Conservation (phyloP, 2,113 vertebrate genomes). For the Eurystomus gularis region DNA sequence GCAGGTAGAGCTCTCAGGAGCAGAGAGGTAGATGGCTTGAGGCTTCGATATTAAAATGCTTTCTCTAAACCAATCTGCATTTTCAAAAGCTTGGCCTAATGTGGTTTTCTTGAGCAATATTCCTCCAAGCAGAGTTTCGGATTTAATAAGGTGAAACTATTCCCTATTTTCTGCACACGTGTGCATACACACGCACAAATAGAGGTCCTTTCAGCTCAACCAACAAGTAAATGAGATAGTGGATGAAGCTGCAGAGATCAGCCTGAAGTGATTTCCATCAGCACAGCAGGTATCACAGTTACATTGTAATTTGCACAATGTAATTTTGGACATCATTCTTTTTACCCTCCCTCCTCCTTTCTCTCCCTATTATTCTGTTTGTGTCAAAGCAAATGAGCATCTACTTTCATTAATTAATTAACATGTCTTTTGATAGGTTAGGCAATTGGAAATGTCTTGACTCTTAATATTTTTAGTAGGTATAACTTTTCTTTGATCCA, state of each 20-base stretch:
- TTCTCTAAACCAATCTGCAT: slow-evolving; percentile 30
- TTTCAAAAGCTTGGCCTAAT: slow-evolving; percentile 36
- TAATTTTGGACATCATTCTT: background rate
- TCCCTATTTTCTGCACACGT: background rate
- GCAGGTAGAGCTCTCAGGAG: slow-evolving; percentile 54
- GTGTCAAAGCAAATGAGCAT: slow-evolving; percentile 18
- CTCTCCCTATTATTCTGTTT: background rate
- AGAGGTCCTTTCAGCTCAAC: background rate
- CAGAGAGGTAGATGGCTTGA: slow-evolving; percentile 34
- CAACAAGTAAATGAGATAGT: background rate
- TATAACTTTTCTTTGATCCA: slow-evolving; percentile 3
- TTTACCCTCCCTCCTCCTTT: background rate
- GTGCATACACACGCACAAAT: background rate
- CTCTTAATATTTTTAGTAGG: background rate
- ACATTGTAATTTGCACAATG: background rate
- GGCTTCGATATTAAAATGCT: slow-evolving; percentile 45
- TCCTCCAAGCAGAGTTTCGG: slow-evolving; percentile 33
- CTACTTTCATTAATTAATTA: slow-evolving; percentile 36
- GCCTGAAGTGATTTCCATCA: background rate
- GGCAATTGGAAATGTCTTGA: slow-evolving; percentile 32
- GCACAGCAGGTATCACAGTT: background rate
- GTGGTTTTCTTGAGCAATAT: slow-evolving; percentile 59
- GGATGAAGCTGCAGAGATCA: background rate
- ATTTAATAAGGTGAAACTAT: slow-evolving; percentile 17
- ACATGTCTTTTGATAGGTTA: background rate